phyloP scores from a whole-genome alignment of 2,888 invertebrate species.

The Euphydryas editha region DNA sequence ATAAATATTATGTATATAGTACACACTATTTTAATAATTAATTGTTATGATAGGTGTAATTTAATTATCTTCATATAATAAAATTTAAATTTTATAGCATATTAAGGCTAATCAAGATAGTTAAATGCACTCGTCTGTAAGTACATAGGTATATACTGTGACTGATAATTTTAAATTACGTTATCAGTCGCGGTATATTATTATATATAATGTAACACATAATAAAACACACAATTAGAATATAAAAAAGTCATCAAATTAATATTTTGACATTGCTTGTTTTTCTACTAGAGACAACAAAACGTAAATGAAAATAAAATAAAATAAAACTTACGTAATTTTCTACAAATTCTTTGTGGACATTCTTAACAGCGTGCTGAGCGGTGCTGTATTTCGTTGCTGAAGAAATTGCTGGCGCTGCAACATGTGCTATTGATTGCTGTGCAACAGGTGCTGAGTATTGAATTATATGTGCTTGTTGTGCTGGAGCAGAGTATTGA shows the following conservation, averaged over 20 bases:
- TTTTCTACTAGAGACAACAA: background rate
- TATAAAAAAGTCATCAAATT: constrained; percentile 7
- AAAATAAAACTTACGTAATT: constrained; percentile 83
- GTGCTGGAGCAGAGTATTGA: constrained; percentile 45
- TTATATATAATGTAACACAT: constrained; percentile 21
- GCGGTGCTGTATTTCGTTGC: constrained; percentile 42
- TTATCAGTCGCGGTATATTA: constrained; percentile 20
- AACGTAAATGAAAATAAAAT: background rate
- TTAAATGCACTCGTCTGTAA: constrained; percentile 32
- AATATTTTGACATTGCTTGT: background rate
- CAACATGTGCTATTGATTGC: constrained; percentile 36
- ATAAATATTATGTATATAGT: background rate
- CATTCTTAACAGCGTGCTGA: constrained; percentile 73
- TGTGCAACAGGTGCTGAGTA: constrained; percentile 40
- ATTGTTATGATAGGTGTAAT: background rate
- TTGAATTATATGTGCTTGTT: constrained; percentile 34
- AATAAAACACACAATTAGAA: constrained; percentile 17
- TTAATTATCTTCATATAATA: background rate
- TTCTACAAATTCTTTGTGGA: constrained; percentile 84
- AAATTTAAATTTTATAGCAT: constrained; percentile 17
- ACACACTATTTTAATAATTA: background rate
- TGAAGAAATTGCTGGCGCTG: constrained; percentile 47
- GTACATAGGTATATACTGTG: constrained; percentile 7
- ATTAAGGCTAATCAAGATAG: constrained; percentile 27
- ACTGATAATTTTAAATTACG: constrained; percentile 32